Base-by-base conservation (phyloP, 1,140 invertebrate species). In the Magallana angulata region DNA sequence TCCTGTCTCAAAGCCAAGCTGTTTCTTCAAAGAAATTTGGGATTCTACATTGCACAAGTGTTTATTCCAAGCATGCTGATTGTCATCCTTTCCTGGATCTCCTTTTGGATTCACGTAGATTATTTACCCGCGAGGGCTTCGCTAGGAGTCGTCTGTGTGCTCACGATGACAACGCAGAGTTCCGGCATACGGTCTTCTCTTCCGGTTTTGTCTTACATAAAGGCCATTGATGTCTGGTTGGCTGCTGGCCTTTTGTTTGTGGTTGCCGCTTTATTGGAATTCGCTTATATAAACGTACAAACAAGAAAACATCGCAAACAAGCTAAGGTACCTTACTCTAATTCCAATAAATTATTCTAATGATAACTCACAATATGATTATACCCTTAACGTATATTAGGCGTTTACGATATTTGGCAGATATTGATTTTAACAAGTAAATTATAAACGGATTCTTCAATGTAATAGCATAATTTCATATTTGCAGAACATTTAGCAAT, bases 21-120 rank as follows among this genome's bases (percentile, higher is more conserved):
- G 7, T 71, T 57, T 94, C 96, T 99, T 7, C 97, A 97, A 92
- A 95, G 98, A 16, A 97, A 98, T 93, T 98, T 97, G 1, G 98
- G 98, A 64, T 99, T 98, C 94, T 99, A 99, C 95, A 96, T 99
- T 3, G 97, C 98, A 90, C 97, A 98, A 95, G 97, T 98, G 12
- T 99, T 98, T 94, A 96, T 98, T 57, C 98, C 98, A 0, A 98
- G 98, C 93, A 97, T 98, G 82, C 96, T 99, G 58, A 98, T 99
- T 87, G 98, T 99, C 0, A 97, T 98, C 0, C 95, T 99, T 0
- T 98, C 98, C 0, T 99, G 98, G 98, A 98, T 99, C 0, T 98
- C 98, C 0, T 99, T 99, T 94, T 99, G 98, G 98, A 96, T 96
- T 82, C 96, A 96, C 89, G 95, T 96, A 57, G 95, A 96, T 80